Evolutionary conservation across 2,113 vertebrate species (phyloP).

Genomic region (Alosa alosa): DNA sequence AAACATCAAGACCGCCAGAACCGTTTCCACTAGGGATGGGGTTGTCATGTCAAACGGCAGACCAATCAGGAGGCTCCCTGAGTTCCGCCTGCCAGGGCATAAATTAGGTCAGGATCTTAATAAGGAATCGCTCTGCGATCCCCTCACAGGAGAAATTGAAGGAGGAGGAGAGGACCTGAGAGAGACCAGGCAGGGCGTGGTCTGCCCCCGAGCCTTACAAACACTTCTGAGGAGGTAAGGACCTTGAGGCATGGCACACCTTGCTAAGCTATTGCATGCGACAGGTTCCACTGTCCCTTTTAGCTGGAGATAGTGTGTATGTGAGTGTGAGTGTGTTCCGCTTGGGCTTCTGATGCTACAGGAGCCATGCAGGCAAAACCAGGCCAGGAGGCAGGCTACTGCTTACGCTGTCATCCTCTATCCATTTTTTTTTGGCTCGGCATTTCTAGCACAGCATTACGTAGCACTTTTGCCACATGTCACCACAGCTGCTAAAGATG

Average conservation of each 20-base stretch:
- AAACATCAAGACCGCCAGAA: constrained; percentile 30
- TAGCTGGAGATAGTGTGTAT: not conserved
- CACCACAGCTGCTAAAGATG: not conserved
- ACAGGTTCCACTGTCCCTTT: not conserved
- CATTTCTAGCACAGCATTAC: not conserved
- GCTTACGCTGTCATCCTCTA: not conserved
- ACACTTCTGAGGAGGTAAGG: constrained; percentile 60
- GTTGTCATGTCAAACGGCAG: constrained; percentile 43
- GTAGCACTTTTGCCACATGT: not conserved
- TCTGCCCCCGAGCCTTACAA: constrained; percentile 46
- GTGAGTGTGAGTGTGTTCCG: not conserved
- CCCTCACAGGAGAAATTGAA: constrained; percentile 51
- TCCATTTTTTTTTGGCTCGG: not conserved
- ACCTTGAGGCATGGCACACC: constrained; percentile 19
- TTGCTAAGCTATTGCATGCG: not conserved
- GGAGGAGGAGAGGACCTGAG: constrained; percentile 64
- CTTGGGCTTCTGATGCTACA: not conserved
- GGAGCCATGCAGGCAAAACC: not conserved
- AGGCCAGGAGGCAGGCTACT: not conserved
- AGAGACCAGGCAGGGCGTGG: constrained; percentile 56
- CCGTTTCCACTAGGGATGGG: constrained; percentile 37
- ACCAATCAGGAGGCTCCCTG: constrained; percentile 50
- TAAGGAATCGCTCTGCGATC: constrained; percentile 46
- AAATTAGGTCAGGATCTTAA: constrained; percentile 58
- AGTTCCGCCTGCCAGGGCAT: constrained; percentile 39